A percentile compares a stretch with the other conserved stretches of the same genome.
Evolutionary conservation across 2,113 vertebrate species (phyloP).

Genomic region (Casuarius casuarius): DNA sequence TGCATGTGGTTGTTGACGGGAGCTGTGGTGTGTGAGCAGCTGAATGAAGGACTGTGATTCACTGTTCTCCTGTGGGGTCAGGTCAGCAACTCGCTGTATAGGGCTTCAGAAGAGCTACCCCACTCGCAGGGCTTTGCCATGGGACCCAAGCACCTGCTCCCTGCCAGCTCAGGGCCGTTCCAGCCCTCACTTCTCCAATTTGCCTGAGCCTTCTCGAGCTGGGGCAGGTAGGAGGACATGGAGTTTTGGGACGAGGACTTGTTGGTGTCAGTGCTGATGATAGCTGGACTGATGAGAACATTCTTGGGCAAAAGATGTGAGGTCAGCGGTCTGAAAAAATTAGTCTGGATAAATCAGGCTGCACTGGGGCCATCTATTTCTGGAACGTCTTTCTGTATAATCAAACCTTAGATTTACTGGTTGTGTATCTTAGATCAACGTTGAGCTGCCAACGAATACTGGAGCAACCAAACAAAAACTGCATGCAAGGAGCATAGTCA

Average conservation of each 20-base stretch:
- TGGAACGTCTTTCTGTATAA: not conserved
- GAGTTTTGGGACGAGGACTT: not conserved
- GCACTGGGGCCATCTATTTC: not conserved
- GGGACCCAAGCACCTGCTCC: not conserved
- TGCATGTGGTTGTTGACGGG: not conserved
- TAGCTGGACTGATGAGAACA: not conserved
- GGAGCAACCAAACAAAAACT: not conserved
- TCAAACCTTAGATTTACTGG: not conserved
- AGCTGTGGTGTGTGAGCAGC: not conserved
- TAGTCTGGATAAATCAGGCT: not conserved
- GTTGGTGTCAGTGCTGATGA: not conserved
- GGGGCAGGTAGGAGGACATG: not conserved
- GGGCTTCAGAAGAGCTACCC: not conserved
- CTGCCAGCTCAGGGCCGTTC: not conserved
- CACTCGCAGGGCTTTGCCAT: not conserved
- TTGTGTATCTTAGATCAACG: not conserved
- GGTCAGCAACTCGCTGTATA: not conserved
- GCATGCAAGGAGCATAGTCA: not conserved
- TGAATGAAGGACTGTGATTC: not conserved
- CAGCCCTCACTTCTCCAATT: not conserved
- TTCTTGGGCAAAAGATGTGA: not conserved
- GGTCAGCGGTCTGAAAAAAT: constrained; percentile 10
- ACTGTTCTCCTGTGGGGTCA: not conserved
- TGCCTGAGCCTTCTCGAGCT: not conserved
- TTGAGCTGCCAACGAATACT: not conserved